Evolutionary conservation across 1,140 invertebrate genomes (phyloP), one percentile per base, ranked within the genome.

Genomic region (Drosophila carrolli): DNA sequence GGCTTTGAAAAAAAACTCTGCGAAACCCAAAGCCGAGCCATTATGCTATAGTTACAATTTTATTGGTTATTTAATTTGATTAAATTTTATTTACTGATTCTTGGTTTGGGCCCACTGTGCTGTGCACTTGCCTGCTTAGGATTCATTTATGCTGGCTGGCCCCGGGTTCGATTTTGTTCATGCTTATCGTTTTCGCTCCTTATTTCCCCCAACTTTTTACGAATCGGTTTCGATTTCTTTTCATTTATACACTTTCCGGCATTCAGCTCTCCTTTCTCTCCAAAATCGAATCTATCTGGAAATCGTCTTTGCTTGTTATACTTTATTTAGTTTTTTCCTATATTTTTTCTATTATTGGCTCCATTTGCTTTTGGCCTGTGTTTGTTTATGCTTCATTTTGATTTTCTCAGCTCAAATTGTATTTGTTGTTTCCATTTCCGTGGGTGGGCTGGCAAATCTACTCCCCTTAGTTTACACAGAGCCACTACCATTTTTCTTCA

Each of bases 331-430:
- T 50, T 66, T 66, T 75, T 10, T 38, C 56, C 6, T n/a, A 43
- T 47, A 32, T 50, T 54, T 65, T 55, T 65, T 86, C 75, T 86
- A 88, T 86, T 86, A 86, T 86, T 86, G 82, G 82, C 82, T 86
- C 79, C 79, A 86, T 88, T 86, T 88, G 74, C 75, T 86, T 88
- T 82, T 63, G 51, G 58, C 58, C 50, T 59, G 72, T 60, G 81
- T 88, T 86, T 86, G 82, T 88, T 88, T 86, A 83, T 86, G 82
- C 83, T 82, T 79, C 82, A 86, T 86, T 86, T 88, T 86, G 82
- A 86, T 86, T 86, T 86, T 86, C 79, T 66, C 82, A 68, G 82
- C 82, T 86, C 70, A 82, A 86, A 82, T 86, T 76, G 78, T 86
- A 86, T 86, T 86, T 86, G 82, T 88, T 86, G 79, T 86, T 86